A percentile compares a stretch with the other conserved stretches of the same genome.
Conservation (phyloP, 2,797 vertebrate genomes). For the Lutjanus argentimaculatus region DNA sequence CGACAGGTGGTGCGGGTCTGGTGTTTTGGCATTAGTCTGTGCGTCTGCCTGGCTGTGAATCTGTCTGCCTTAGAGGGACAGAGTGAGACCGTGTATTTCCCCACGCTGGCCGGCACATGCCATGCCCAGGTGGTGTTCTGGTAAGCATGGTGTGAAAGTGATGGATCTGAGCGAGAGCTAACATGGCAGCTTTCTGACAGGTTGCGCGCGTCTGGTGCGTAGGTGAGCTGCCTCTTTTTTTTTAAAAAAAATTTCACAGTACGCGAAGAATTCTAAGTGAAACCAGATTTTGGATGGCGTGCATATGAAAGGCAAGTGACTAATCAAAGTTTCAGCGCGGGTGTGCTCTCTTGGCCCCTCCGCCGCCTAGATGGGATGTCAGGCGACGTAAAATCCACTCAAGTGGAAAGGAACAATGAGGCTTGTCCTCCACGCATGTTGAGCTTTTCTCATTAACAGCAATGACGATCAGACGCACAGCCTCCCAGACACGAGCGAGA, state of each 20-base stretch:
- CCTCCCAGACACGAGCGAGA: slow-evolving; percentile 42
- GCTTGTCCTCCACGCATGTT: slow-evolving; percentile 42
- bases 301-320: slow-evolving; percentile 41
- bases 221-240: slow-evolving; percentile 59
- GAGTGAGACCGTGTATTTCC: slow-evolving; percentile 19
- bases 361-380: slow-evolving; percentile 2
- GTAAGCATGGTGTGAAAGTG: slow-evolving; percentile 69
- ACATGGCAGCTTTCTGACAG: slow-evolving; percentile 63
- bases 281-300: slow-evolving; percentile 51
- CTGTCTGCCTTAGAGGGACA: slow-evolving; percentile 48
- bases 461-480: slow-evolving; percentile 55
- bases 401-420: slow-evolving; percentile 50
- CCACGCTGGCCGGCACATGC: slow-evolving; percentile 39
- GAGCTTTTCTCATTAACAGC: slow-evolving; percentile 57
- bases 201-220: slow-evolving; percentile 78
- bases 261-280: slow-evolving; percentile 10
- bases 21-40: slow-evolving; percentile 58
- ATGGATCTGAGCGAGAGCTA: slow-evolving; percentile 55
- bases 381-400: slow-evolving; percentile 23
- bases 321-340: slow-evolving; percentile 40
- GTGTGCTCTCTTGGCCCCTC: slow-evolving; percentile 10
- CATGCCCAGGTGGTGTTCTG: slow-evolving; percentile 79
- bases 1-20: slow-evolving; percentile 77
- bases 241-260: slow-evolving; percentile 35
- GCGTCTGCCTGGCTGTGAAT: slow-evolving; percentile 68